These are phyloP conservation scores for Pelodytes ibericus DNA, from an alignment of 2,797 vertebrate species.

Conservation along the genomic window DNA sequence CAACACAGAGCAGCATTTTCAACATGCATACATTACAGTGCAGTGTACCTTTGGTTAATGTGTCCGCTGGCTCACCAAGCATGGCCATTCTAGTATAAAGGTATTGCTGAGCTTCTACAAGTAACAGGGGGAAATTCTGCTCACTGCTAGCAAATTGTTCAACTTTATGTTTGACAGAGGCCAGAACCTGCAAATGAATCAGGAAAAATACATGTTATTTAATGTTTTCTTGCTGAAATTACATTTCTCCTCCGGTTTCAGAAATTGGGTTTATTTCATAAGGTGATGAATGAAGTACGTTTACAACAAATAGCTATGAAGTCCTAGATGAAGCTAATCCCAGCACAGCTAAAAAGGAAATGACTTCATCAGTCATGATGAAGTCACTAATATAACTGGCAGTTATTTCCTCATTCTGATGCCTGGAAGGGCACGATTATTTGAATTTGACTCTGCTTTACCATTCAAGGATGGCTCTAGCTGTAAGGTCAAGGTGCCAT, in stretches of 20 bases:
- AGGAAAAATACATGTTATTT: constrained; percentile 51
- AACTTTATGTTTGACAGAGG: constrained; percentile 94
- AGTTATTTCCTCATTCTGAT: constrained; percentile 26
- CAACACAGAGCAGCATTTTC: not conserved
- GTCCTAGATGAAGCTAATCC: constrained; percentile 38
- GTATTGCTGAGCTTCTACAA: constrained; percentile 91
- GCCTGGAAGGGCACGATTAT: constrained; percentile 37
- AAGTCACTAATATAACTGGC: constrained; percentile 39
- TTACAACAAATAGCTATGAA: constrained; percentile 34
- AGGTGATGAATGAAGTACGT: constrained; percentile 44
- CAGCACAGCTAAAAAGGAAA: constrained; percentile 3
- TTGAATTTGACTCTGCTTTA: constrained; percentile 19
- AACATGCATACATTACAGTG: not conserved
- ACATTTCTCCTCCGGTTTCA: constrained; percentile 41
- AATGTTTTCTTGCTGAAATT: constrained; percentile 30
- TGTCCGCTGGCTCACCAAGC: constrained; percentile 55
- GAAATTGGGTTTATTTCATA: constrained; percentile 37
- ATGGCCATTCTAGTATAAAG: constrained; percentile 85
- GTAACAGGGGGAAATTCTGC: constrained; percentile 85
- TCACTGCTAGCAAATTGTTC: constrained; percentile 82
- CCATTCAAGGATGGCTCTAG: not conserved
- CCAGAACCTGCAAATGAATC: constrained; percentile 82
- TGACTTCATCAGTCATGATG: constrained; percentile 24
- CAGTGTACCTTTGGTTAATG: constrained; percentile 70
- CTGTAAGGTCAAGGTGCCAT: not conserved